Percentiles rank a stretch among this genome's conserved stretches.
Evolutionary conservation across 37 sponge, comb jelly and placozoan genomes (phyloP).

Genomic region (Haliclona indistincta): DNA sequence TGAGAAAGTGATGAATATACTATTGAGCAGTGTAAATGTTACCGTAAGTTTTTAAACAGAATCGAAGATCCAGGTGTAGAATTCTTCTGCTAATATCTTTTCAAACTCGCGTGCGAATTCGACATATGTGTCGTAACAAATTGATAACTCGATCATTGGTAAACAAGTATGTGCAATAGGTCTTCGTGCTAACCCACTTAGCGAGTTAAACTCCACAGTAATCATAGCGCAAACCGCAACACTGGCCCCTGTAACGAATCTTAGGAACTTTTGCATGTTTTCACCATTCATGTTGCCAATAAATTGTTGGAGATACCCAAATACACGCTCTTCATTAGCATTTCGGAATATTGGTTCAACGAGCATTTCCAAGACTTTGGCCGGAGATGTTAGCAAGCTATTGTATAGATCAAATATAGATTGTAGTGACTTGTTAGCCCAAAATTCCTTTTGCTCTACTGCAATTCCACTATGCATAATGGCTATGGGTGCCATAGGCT

Average conservation of each 20-base stretch:
- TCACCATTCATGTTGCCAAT: conserved; percentile 22
- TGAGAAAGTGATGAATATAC: no score
- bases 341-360: neutral
- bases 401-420: conserved; percentile 6
- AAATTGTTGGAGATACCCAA: conserved; percentile 19
- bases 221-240: neutral
- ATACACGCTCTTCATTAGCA: conserved; percentile 13
- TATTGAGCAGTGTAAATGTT: no score
- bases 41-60: no score
- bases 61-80: neutral
- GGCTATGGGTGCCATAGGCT: conserved; percentile 27
- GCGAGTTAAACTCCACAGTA: neutral
- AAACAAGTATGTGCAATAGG: conserved; percentile 23
- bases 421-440: neutral
- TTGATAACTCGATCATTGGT: conserved; percentile 10
- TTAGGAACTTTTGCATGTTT: conserved; percentile 8
- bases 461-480: conserved; percentile 18
- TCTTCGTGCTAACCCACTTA: conserved; percentile 2
- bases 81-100: neutral
- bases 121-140: conserved; percentile 3
- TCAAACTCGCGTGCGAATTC: conserved; percentile 38
- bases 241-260: conserved; percentile 27
- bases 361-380: conserved; percentile 9
- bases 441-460: conserved; percentile 7
- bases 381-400: conserved; percentile 3